Evolutionary conservation across 2,797 vertebrate species (phyloP).

Genomic region (Rhincodon typus): DNA sequence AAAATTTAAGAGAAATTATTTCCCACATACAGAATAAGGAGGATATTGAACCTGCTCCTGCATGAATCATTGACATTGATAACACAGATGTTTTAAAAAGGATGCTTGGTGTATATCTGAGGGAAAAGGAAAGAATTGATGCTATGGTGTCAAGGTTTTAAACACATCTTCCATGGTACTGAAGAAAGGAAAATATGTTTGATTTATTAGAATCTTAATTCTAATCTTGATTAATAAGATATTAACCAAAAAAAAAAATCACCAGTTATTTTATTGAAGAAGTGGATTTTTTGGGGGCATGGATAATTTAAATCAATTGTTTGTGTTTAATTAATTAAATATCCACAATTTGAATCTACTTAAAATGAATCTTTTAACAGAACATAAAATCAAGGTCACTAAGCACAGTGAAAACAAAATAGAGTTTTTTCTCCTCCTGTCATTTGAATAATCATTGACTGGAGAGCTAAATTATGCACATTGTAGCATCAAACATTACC

Average conservation of each 20-base stretch:
- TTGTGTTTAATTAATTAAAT: not conserved
- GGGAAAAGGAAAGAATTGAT: not conserved
- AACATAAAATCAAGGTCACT: not conserved
- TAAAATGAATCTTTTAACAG: not conserved
- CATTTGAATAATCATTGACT: not conserved
- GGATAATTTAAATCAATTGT: not conserved
- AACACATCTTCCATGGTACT: not conserved
- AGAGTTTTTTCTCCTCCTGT: not conserved
- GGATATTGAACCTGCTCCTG: not conserved
- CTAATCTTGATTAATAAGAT: not conserved
- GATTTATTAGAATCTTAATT: not conserved
- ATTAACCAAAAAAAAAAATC: not conserved
- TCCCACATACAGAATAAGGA: no score
- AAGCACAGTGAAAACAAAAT: not conserved
- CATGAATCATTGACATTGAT: not conserved
- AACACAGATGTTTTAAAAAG: not conserved
- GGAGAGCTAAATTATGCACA: not conserved
- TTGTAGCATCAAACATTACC: not conserved
- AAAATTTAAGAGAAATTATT: not conserved
- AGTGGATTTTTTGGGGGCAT: not conserved
- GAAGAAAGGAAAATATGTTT: not conserved
- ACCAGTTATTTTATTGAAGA: not conserved
- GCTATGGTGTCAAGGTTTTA: not conserved
- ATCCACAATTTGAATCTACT: not conserved
- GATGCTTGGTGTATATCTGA: not conserved